Evolutionary conservation across 2,797 vertebrate species (phyloP).

Genomic region (Rhinogobio ventralis): DNA sequence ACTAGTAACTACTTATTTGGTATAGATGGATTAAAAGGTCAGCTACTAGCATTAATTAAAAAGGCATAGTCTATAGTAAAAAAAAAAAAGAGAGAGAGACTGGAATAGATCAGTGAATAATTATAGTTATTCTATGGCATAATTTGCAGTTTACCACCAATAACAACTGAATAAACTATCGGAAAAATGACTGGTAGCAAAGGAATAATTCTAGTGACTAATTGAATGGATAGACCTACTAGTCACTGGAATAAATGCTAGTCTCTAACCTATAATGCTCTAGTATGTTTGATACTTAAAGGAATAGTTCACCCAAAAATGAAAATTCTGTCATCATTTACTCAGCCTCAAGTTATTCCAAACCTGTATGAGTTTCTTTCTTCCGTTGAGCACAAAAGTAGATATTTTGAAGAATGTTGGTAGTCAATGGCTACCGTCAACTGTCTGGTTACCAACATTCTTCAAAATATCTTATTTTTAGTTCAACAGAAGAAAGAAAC

Average conservation of each 20-base stretch:
- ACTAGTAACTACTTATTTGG: not conserved
- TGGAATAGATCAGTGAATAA: not conserved
- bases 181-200: not conserved
- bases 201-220: not conserved
- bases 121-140: not conserved
- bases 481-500: no score
- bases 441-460: no score
- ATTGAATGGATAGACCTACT: not conserved
- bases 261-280: not conserved
- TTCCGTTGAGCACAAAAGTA: no score
- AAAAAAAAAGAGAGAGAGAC: no score
- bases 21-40: not conserved
- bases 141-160: not conserved
- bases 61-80: not conserved
- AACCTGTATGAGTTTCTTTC: no score
- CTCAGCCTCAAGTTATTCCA: no score
- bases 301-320: no score
- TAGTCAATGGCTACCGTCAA: no score
- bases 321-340: no score
- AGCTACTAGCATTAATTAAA: not conserved
- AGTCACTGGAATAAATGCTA: not conserved
- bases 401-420: no score
- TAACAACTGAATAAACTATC: not conserved
- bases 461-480: no score
- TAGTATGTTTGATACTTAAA: not conserved